Percentiles rank a stretch among this genome's conserved stretches.
Conservation (phyloP, 2,113 vertebrate genomes). For the Gymnogyps californianus region DNA sequence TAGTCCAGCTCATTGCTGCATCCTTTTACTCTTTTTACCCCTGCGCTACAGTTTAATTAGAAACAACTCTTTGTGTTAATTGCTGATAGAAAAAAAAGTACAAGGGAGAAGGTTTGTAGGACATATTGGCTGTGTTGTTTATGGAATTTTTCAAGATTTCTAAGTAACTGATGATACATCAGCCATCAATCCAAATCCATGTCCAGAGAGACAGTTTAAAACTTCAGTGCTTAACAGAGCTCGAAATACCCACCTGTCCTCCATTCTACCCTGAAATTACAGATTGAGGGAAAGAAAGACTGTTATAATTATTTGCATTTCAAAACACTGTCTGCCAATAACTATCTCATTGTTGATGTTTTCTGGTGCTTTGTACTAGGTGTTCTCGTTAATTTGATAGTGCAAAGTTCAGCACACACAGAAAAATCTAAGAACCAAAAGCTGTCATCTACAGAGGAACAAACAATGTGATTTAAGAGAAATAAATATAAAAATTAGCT, state of each 20-base stretch:
- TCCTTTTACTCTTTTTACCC: neutral
- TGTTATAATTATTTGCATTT: constrained; percentile 22
- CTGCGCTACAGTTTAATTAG: constrained; percentile 6
- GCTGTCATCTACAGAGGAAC: neutral
- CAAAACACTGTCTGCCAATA: constrained; percentile 6
- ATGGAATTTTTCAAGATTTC: constrained; percentile 40
- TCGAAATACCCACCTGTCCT: constrained; percentile 70
- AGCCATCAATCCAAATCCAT: constrained; percentile 45
- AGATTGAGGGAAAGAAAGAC: neutral
- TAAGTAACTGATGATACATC: neutral
- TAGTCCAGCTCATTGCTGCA: neutral
- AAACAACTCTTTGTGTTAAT: neutral
- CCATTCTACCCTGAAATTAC: constrained; percentile 22
- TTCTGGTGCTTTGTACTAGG: neutral
- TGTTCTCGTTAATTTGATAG: neutral
- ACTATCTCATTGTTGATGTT: constrained; percentile 11
- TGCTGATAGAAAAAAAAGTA: neutral
- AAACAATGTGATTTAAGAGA: neutral
- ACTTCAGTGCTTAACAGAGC: constrained; percentile 71
- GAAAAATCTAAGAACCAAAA: neutral
- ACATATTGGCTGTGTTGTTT: constrained; percentile 10
- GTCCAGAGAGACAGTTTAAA: constrained; percentile 64
- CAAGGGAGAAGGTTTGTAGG: neutral
- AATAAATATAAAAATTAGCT: neutral
- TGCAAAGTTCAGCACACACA: neutral